Base-by-base conservation (phyloP, 1,140 invertebrate genomes). In the Lordiphosa stackelbergi region DNA sequence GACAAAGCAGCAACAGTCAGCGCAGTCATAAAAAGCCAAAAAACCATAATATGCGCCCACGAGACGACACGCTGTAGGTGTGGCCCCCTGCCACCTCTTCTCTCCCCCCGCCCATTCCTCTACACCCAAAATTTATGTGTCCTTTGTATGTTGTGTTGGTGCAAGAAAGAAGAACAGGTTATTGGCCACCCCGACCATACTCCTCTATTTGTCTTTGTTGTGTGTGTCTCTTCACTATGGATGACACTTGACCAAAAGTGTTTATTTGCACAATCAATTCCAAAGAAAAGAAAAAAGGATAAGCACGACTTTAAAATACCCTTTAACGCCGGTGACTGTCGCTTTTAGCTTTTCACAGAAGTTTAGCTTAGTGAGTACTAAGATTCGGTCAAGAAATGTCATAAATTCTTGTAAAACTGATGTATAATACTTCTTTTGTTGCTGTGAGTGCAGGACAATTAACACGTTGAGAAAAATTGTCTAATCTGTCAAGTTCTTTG, bases 21-120 rank as follows among this genome's bases (percentile, higher is more conserved):
- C 11, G 24, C 13, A 46, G 24, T 46, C 73, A 60, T 77, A 78
- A 77, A 77, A 78, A 54, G 57, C 62, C 73, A 73, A 78, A 77
- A 69, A 69, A 64, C 37, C 37, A 53, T 46, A 46, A 9, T 40
- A 16, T 40, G 38, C 16, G 38, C 38, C 12, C 12, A 9, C 12
- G 6, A 7, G 40, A 57, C 43, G 37, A 31, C 12, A 45, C 34
- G 24, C 41, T 35, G 49, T 54, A 46, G 59, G 45, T 43, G 45
- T 48, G 19, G 34, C 37, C 28, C 28, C 6, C 24, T 5, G 2
- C 24, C 6, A 28, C 24, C 24, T 1, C 45, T 28, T 16, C n/a
- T 41, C n/a, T 28, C 48, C n/a, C n/a, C n/a, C n/a, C n/a, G n/a
- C 19, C 19, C 19, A 22, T 5, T 24, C 22, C 4, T 24, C 22